Percentiles rank a stretch among this genome's conserved stretches.
These are phyloP conservation scores for Delichon dasypus DNA, from an alignment of 2,797 vertebrate genomes.

Conservation along the genomic window DNA sequence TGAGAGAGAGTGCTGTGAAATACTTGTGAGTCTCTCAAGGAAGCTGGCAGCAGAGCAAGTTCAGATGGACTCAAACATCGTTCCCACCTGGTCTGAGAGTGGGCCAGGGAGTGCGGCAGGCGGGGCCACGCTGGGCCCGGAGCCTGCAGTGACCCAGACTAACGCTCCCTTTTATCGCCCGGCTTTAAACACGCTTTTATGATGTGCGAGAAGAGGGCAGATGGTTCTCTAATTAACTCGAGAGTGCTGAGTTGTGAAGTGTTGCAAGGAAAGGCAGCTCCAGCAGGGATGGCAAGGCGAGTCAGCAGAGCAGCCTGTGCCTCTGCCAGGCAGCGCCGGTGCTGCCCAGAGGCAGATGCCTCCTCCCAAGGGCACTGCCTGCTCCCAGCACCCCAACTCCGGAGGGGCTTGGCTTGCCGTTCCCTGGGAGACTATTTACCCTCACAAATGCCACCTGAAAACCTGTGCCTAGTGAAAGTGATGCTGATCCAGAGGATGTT, in stretches of 20 bases:
- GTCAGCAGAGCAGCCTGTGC: background rate
- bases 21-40: conserved; percentile 25
- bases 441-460: background rate
- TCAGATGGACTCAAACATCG: conserved; percentile 20
- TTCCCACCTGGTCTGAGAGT: conserved; percentile 46
- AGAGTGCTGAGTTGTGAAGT: conserved; percentile 57
- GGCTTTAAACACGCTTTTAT: conserved; percentile 50
- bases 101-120: background rate
- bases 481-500: background rate
- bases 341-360: background rate
- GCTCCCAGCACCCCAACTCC: background rate
- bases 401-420: background rate
- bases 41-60: conserved; percentile 23
- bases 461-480: background rate
- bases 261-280: conserved; percentile 38
- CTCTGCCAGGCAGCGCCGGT: background rate
- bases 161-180: conserved; percentile 48
- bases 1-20: conserved; percentile 23
- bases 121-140: background rate
- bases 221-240: conserved; percentile 59
- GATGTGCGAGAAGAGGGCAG: conserved; percentile 60
- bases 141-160: conserved; percentile 19
- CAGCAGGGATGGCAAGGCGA: conserved; percentile 8
- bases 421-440: background rate
- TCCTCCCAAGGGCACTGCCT: background rate